Base-by-base conservation (phyloP, 2,888 invertebrate species). In the Lasioglossum oenotherae region DNA sequence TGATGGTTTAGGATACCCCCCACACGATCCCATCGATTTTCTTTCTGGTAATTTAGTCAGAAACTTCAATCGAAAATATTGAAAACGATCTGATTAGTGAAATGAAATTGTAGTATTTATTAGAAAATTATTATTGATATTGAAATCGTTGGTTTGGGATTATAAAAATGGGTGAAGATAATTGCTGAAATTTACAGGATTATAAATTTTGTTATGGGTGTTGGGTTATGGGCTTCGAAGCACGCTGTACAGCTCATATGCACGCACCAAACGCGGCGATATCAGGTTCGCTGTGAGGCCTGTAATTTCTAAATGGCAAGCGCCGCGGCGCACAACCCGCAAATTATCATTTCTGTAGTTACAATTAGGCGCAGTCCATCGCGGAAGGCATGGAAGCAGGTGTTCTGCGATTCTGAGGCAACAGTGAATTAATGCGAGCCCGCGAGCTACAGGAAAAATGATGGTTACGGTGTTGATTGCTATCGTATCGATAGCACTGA, bases 401-500 rank as follows among this genome's bases (percentile, higher is more conserved):
- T 87, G 87, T 38, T 80, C 77, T 23, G 27, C 38, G 49, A 57
- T 35, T 74, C n/a, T 53, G 60, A 71, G 23, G 16, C 81, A 64
- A 71, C 67, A 53, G 57, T 49, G 81, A 84, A 81, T 87, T 87
- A 87, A 87, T 77, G 57, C n/a, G 72, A 27, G 75, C 41, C 72
- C 46, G 60, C 64, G 67, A 60, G 46, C 35, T 38, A 12, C 44
- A 23, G 35, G 53, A 81, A 85, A 87, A 85, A 78, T 89, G 73
- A 85, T 81, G 80, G 80, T 88, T 85, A 80, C 72, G 79, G 72
- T 75, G 88, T 78, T 71, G 86, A 88, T 89, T 81, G 71, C 80
- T 89, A 89, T 88, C 84, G 89, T 84, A 86, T 88, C 82, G 89
- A 80, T 82, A 84, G 60, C 84, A 84, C 84, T 76, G 80, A 80